Percentiles rank a stretch among this genome's conserved stretches.
Conservation (phyloP, 1,140 invertebrate species). For the Platorchestia sp. region DNA sequence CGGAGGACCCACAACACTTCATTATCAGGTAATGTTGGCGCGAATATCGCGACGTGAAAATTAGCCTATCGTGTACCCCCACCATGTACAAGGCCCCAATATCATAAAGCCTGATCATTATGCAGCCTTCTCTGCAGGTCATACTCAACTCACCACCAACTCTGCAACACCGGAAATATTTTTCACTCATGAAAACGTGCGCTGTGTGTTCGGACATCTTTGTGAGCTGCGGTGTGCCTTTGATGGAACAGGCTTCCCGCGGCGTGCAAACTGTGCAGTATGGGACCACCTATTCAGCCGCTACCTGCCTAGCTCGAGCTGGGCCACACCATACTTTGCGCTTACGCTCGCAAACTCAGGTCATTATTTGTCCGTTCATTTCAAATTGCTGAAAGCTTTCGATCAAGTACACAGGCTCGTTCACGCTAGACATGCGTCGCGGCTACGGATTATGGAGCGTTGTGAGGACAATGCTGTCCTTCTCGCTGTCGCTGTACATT, state of each 20-base stretch:
- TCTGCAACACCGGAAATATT: conserved; percentile 16
- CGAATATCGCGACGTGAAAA: neutral
- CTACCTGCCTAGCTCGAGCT: neutral
- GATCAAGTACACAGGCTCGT: neutral
- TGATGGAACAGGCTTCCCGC: neutral
- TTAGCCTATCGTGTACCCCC: neutral
- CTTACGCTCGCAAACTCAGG: neutral
- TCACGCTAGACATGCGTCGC: neutral
- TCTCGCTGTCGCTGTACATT: neutral
- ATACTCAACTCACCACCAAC: neutral
- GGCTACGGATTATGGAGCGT: neutral
- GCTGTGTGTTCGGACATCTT: neutral
- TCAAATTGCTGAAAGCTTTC: neutral
- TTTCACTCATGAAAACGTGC: neutral
- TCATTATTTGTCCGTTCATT: neutral
- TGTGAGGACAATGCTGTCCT: neutral
- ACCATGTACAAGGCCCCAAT: neutral
- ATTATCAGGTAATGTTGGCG: neutral
- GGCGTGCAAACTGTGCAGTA: neutral
- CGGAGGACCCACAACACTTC: neutral
- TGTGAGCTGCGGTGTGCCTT: neutral
- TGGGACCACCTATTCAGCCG: neutral
- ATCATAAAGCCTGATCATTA: neutral
- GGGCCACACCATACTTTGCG: neutral
- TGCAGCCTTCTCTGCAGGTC: neutral